These are phyloP conservation scores for Cantharis rustica DNA, from an alignment of 2,888 invertebrate genomes.

Conservation along the genomic window DNA sequence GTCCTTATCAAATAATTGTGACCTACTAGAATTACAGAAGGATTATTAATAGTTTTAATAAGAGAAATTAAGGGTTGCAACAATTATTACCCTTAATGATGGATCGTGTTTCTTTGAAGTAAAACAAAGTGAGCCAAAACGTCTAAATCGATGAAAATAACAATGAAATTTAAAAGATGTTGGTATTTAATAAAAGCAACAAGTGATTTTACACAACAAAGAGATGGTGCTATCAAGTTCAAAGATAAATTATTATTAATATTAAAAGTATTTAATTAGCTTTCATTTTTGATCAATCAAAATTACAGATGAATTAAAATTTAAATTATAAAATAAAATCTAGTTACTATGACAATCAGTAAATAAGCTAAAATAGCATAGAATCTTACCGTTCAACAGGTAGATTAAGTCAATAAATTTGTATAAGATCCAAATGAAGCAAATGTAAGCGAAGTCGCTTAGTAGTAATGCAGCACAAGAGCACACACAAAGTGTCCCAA, in stretches of 20 bases:
- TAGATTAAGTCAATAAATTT: conserved; percentile 12
- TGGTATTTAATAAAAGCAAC: not conserved
- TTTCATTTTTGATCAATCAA: not conserved
- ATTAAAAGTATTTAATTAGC: not conserved
- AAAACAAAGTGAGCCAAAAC: not conserved
- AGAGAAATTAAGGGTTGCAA: not conserved
- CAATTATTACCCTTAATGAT: no score
- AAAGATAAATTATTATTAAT: not conserved
- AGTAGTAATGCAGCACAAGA: conserved; percentile 7
- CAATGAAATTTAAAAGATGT: not conserved
- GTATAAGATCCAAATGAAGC: conserved; percentile 12
- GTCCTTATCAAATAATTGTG: not conserved
- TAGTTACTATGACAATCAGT: not conserved
- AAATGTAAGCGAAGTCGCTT: not conserved
- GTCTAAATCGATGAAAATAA: no score
- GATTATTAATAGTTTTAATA: not conserved
- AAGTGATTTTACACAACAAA: not conserved
- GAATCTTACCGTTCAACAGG: conserved; percentile 34
- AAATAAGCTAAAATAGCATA: not conserved
- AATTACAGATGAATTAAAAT: not conserved
- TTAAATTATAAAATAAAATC: not conserved
- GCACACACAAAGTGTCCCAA: conserved; percentile 29
- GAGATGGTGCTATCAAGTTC: not conserved
- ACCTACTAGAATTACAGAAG: not conserved
- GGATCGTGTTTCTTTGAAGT: not conserved